These are phyloP conservation scores for Lagopus leucura DNA, from an alignment of 2,113 vertebrate genomes.

Conservation along the genomic window DNA sequence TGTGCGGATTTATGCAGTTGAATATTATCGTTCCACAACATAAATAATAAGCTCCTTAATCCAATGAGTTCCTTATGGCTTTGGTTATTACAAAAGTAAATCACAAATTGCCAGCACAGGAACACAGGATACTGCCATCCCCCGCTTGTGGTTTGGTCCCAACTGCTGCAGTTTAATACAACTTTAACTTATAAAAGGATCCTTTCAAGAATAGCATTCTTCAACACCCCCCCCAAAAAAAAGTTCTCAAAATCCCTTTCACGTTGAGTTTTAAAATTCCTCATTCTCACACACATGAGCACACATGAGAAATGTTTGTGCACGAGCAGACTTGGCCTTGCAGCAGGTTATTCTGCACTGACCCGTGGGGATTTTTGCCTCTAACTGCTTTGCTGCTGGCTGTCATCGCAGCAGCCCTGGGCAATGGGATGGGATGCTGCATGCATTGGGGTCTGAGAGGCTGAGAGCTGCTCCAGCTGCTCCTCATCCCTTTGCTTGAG, in stretches of 20 bases:
- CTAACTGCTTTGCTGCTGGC: neutral
- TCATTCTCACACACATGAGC: neutral
- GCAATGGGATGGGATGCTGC: neutral
- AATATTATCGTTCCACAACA: neutral
- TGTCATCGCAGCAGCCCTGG: neutral
- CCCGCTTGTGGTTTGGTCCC: conserved; percentile 6
- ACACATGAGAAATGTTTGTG: neutral
- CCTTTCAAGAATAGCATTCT: neutral
- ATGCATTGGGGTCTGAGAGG: neutral
- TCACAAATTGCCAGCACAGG: neutral
- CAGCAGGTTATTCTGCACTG: neutral
- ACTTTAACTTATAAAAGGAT: neutral
- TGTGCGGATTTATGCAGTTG: conserved; percentile 5
- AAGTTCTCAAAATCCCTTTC: conserved; percentile 18
- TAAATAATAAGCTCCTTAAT: conserved; percentile 22
- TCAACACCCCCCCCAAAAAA: no score
- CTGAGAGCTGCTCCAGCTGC: neutral
- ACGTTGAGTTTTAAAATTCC: neutral
- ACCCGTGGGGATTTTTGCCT: neutral
- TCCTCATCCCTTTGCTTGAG: fast-evolving
- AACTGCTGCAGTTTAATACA: conserved; percentile 48
- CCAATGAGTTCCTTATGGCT: conserved; percentile 26
- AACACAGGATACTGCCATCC: neutral
- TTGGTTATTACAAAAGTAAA: conserved; percentile 4
- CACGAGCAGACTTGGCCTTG: neutral